Base-by-base conservation (phyloP, 1,140 invertebrate species). In the Hypsibius dujardini region DNA sequence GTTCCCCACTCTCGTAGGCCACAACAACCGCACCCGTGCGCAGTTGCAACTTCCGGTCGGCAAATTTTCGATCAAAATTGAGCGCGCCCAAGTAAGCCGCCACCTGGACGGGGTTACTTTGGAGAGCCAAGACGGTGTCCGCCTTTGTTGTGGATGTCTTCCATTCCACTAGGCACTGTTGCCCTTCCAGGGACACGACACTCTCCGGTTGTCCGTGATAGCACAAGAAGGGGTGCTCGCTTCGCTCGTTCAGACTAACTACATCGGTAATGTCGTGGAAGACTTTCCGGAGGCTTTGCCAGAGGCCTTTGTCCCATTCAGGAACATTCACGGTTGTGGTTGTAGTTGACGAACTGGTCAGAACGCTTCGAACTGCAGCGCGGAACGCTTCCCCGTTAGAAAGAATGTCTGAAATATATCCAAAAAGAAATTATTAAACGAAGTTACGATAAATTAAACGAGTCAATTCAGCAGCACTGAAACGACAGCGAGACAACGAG, bases 21-120 rank as follows among this genome's bases (percentile, higher is more conserved):
- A 67, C 62, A 3, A 67, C 62, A 12, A 67, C 62, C 42, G 62
- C 62, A 12, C 12, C 62, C 12, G 12, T 12, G 42, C 12, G 12
- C 3, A 67, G 3, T 42, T 67, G 62, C 12, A 67, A 3, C 7
- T 67, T 12, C 45, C 45, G 3, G 12, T 15, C 62, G 0, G 12
- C 42, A 45, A 15, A 42, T 67, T 67, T 67, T 67, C 62, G 28
- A 42, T 67, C 62, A 42, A 67, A 67, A 42, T 67, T 67, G 12
- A 67, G 12, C 3, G 62, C 62, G 62, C 62, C 62, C 12, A 67
- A 7, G 62, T 67, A 67, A 3, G 62, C 62, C 3, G 62, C 62
- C 7, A 67, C 62, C 62, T 67, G 62, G 12, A 67, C 3, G 12
- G 62, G 62, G 42, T 67, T 67, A 42, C 45, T 42, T 7, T 67